These are phyloP conservation scores for Elanoides forficatus DNA, from an alignment of 2,113 vertebrate genomes.

Conservation along the genomic window DNA sequence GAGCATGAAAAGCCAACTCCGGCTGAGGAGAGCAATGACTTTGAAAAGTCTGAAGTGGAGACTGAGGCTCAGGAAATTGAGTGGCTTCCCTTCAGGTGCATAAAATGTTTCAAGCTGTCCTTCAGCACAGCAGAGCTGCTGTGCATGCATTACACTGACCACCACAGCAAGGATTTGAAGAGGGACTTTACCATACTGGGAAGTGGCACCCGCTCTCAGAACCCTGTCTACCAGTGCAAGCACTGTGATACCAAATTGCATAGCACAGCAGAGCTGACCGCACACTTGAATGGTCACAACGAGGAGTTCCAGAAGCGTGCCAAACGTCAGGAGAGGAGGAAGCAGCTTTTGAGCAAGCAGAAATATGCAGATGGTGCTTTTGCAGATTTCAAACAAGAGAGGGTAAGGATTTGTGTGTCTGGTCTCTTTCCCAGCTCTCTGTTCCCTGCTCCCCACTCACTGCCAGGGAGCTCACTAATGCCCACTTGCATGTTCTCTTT, in stretches of 20 bases:
- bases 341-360: conserved; percentile 90
- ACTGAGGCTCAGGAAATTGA: conserved; percentile 78
- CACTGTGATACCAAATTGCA: conserved; percentile 92
- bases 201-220: conserved; percentile 73
- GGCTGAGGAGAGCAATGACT: conserved; percentile 62
- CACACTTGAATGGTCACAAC: conserved; percentile 91
- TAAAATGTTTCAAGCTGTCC: conserved; percentile 92
- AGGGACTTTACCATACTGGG: conserved; percentile 88
- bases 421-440: conserved; percentile 43
- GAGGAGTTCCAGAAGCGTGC: conserved; percentile 95
- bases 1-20: conserved; percentile 78
- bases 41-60: conserved; percentile 80
- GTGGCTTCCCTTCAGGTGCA: conserved; percentile 92
- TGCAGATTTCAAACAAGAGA: conserved; percentile 85
- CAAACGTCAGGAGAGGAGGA: conserved; percentile 87
- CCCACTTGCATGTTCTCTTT: conserved; percentile 69
- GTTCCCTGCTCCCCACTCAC: conserved; percentile 38
- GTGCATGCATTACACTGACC: conserved; percentile 95
- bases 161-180: conserved; percentile 91
- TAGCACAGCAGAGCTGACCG: conserved; percentile 82
- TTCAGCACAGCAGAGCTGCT: conserved; percentile 88
- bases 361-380: conserved; percentile 81
- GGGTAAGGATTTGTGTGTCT: conserved; percentile 78
- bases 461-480: conserved; percentile 24
- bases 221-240: conserved; percentile 88